Evolutionary conservation across 2,113 vertebrate genomes (phyloP), one percentile per base, ranked within the genome.

Genomic region (Zosterops borbonicus): DNA sequence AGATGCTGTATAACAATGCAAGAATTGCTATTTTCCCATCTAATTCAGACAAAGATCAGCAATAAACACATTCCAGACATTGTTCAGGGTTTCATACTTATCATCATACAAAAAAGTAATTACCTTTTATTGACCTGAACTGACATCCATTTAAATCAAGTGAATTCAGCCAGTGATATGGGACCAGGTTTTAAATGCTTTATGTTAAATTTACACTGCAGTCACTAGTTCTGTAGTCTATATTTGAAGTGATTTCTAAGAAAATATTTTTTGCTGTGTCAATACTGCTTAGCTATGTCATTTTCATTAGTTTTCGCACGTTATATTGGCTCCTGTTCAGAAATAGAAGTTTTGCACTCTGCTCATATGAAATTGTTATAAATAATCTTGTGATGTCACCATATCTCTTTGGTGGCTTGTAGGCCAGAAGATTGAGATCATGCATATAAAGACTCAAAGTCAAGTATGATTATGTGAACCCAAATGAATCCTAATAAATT

Each of bases 51-150:
- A 83, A 76, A 87, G 74, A 83, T 94, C 87, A 65, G 33, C 68
- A 93, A 83, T 59, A 95, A 95, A 79, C 67, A 80, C 75, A 50
- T 83, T 87, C 42, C 69, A 94, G 85, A 69, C 25, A 55, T 68
- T 89, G 73, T 78, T 75, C 77, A 68, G 58, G 21, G 44, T 55
- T 92, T 87, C 82, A 91, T 83, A 80, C 39, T 81, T 91, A 79
- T 46, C 62, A 63, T 87, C 33, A 74, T 50, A 88, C 24, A 70
- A 89, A 94, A 80, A 93, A 67, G 46, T 50, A 84, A 82, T 69
- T 80, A 62, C 24, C 29, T 90, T 94, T 88, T 90, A 81, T 83
- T 88, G 85, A 86, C 83, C 85, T 91, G 71, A 94, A 81, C 55
- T 81, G 75, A 73, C 24, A 53, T 23, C 19, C 20, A 46, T 93